Evolutionary conservation across 2,113 vertebrate species (phyloP).

Genomic region (Eonycteris spelaea): DNA sequence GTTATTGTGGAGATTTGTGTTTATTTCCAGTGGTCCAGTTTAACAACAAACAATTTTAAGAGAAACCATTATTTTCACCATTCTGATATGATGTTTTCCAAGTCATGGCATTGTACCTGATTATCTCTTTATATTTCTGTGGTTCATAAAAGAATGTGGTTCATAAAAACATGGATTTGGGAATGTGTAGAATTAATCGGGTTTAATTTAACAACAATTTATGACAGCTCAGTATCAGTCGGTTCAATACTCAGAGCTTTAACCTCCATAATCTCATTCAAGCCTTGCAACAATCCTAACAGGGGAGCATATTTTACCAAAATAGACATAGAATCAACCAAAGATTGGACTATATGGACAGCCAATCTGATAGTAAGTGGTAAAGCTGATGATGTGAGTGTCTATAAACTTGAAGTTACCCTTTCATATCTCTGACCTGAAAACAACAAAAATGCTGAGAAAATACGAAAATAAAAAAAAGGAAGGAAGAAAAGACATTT

Average conservation of each 20-base stretch:
- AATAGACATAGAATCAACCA: neutral
- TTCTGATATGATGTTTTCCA: neutral
- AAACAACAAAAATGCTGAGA: neutral
- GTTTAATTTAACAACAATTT: neutral
- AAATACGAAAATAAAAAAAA: neutral
- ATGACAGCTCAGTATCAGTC: neutral
- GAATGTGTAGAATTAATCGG: neutral
- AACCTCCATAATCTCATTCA: neutral
- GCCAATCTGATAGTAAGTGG: neutral
- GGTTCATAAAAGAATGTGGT: neutral
- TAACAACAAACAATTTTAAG: conserved; percentile 27
- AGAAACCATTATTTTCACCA: neutral
- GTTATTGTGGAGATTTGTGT: neutral
- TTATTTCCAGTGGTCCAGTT: neutral
- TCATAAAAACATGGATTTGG: neutral
- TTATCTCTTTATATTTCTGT: neutral
- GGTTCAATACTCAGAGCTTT: neutral
- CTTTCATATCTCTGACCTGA: neutral
- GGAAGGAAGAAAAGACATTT: neutral
- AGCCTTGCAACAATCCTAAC: neutral
- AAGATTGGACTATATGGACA: neutral
- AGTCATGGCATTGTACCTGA: neutral
- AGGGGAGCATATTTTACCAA: neutral
- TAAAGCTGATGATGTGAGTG: neutral
- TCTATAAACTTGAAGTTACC: neutral